Conservation (phyloP, 2,797 vertebrate genomes). For the Parauchenoglanis ngamensis region DNA sequence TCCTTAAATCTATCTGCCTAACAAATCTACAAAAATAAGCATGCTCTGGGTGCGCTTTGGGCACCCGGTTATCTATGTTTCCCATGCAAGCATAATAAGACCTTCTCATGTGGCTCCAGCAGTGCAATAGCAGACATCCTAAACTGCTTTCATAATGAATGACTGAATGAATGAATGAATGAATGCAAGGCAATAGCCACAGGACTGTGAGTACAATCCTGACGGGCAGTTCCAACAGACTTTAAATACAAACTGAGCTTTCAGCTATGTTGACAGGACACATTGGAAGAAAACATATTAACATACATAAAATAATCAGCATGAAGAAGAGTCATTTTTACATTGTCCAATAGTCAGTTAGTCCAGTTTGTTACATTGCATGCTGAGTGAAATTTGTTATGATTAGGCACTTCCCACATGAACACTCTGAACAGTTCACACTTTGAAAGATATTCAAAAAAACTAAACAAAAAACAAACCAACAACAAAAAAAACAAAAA, state of each 20-base stretch:
- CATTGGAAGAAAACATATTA: slow-evolving; percentile 41
- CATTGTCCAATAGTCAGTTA: slow-evolving; percentile 37
- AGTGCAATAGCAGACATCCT: slow-evolving; percentile 73
- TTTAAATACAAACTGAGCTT: slow-evolving; percentile 40
- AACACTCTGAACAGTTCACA: slow-evolving; percentile 75
- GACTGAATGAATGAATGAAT: slow-evolving; percentile 57
- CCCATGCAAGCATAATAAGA: slow-evolving; percentile 85
- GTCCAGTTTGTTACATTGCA: slow-evolving; percentile 48
- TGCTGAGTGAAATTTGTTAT: slow-evolving; percentile 68
- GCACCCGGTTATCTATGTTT: slow-evolving; percentile 83
- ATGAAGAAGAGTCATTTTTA: slow-evolving; percentile 23
- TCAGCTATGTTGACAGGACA: slow-evolving; percentile 41
- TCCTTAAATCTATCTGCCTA: slow-evolving; percentile 80
- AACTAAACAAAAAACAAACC: slow-evolving; percentile 33
- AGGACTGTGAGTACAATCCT: slow-evolving; percentile 71
- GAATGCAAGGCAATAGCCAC: slow-evolving; percentile 74
- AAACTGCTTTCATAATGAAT: slow-evolving; percentile 66
- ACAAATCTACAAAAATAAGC: slow-evolving; percentile 84
- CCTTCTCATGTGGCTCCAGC: slow-evolving; percentile 70
- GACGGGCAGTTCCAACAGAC: slow-evolving; percentile 69
- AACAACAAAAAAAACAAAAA: too few species aligned
- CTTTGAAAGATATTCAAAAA: slow-evolving; percentile 61
- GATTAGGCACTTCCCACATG: slow-evolving; percentile 87
- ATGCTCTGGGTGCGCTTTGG: slow-evolving; percentile 80
- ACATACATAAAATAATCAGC: slow-evolving; percentile 56